These are phyloP conservation scores for Pyrrhia umbra DNA, from an alignment of 2,888 invertebrate species.

Conservation along the genomic window DNA sequence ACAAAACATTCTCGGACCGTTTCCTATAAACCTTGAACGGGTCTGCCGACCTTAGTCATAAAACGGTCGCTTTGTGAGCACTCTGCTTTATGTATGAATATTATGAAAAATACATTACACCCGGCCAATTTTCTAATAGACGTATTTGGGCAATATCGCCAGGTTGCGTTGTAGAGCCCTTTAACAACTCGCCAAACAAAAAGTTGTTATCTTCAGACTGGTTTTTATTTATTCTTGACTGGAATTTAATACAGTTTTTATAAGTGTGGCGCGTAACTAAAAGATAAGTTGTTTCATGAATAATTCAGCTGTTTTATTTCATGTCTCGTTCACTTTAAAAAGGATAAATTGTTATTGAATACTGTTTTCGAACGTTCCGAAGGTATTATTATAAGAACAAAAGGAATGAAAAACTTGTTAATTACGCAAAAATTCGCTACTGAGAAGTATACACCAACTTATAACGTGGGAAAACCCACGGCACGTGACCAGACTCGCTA, in stretches of 20 bases:
- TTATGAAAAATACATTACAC: conserved; percentile 58
- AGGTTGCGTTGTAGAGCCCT: conserved; percentile 29
- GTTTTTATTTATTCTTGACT: conserved; percentile 29
- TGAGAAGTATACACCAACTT: conserved; percentile 28
- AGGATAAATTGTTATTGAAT: conserved; percentile 2
- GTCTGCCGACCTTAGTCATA: conserved; percentile 73
- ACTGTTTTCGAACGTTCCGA: conserved; percentile 20
- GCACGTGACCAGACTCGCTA: conserved; percentile 47
- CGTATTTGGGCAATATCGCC: conserved; percentile 37
- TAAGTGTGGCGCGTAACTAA: conserved; percentile 31
- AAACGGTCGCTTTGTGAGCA: conserved; percentile 66
- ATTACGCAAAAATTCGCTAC: conserved; percentile 32
- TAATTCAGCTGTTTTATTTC: conserved; percentile 38
- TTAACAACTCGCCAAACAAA: conserved; percentile 49
- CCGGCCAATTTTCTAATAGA: conserved; percentile 49
- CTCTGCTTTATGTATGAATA: conserved; percentile 64
- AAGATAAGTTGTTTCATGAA: conserved; percentile 35
- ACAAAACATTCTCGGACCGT: conserved; percentile 61
- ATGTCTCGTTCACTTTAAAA: neutral
- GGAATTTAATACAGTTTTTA: conserved; percentile 35
- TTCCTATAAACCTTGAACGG: conserved; percentile 75
- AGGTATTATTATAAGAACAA: conserved; percentile 6
- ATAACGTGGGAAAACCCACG: conserved; percentile 40
- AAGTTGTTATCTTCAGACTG: conserved; percentile 40
- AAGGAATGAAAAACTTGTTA: conserved; percentile 17